These are phyloP conservation scores for Sminthurides aquaticus DNA, from an alignment of 2,888 invertebrate species.

Conservation along the genomic window DNA sequence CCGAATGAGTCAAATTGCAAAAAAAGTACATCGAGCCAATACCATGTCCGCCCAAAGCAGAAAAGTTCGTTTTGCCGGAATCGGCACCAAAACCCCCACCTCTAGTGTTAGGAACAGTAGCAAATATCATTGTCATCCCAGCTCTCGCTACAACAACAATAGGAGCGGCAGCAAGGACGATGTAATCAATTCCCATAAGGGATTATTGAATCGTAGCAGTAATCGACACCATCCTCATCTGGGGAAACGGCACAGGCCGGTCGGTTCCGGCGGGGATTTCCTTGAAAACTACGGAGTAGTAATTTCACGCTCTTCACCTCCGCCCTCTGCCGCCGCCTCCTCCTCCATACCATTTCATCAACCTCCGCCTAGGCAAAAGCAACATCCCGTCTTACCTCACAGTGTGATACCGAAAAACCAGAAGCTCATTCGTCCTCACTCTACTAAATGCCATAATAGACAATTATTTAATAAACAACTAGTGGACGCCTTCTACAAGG, in stretches of 20 bases:
- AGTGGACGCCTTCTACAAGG: slow-evolving; percentile 26
- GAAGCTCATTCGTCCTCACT: slow-evolving; percentile 20
- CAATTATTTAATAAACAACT: slow-evolving; percentile 5
- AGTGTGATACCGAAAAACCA: slow-evolving; percentile 26
- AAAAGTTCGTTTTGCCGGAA: slow-evolving; percentile 21
- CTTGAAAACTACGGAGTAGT: not conserved
- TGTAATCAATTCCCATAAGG: not conserved
- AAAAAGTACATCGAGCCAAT: slow-evolving; percentile 25
- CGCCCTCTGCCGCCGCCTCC: slow-evolving; percentile 23
- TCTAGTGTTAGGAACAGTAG: not conserved
- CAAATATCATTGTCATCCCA: not conserved
- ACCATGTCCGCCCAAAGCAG: slow-evolving; percentile 23
- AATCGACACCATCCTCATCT: not conserved
- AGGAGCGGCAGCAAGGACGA: not conserved
- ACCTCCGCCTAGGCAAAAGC: slow-evolving; percentile 41
- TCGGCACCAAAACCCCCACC: slow-evolving; percentile 9
- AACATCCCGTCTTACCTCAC: slow-evolving; percentile 38
- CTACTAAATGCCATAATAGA: slow-evolving; percentile 16
- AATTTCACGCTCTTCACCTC: slow-evolving; percentile 7
- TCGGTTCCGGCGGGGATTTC: not conserved
- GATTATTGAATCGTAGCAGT: not conserved
- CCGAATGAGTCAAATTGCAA: slow-evolving; percentile 8
- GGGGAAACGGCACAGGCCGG: not conserved
- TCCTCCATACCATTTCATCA: slow-evolving; percentile 26
- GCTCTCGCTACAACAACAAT: not conserved